phyloP scores from a whole-genome alignment of 2,113 vertebrate species.

The Archocentrus centrarchus region DNA sequence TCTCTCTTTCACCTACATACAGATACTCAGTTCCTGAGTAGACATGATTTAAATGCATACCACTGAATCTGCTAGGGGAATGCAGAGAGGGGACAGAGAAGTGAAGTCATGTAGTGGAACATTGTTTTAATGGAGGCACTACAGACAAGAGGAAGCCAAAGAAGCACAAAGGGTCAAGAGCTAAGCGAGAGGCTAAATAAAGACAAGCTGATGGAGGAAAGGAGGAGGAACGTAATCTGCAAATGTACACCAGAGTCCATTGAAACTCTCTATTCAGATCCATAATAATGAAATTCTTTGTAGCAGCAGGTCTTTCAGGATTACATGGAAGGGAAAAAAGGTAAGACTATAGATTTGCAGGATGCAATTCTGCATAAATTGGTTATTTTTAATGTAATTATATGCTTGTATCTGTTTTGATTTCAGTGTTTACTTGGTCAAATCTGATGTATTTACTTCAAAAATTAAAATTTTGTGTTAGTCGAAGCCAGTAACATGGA shows the following conservation, averaged over 20 bases:
- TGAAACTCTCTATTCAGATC: constrained; percentile 17
- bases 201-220: constrained; percentile 3
- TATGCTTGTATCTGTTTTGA: not conserved
- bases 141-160: constrained; percentile 28
- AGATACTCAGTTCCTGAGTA: not conserved
- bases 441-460: too few species aligned
- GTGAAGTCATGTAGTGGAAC: not conserved
- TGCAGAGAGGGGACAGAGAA: not conserved
- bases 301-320: not conserved
- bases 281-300: not conserved
- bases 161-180: constrained; percentile 14
- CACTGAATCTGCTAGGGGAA: not conserved
- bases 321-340: not conserved
- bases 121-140: constrained; percentile 18
- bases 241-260: not conserved
- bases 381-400: not conserved
- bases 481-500: not conserved
- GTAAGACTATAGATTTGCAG: not conserved
- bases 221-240: not conserved
- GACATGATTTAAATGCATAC: constrained; percentile 13
- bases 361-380: not conserved
- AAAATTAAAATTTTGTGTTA: not conserved
- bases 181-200: not conserved
- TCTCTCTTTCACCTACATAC: not conserved
- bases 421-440: not conserved